Evolutionary conservation across 2,888 invertebrate genomes (phyloP), one percentile per base, ranked within the genome.

Genomic region (Aethes cnicana): DNA sequence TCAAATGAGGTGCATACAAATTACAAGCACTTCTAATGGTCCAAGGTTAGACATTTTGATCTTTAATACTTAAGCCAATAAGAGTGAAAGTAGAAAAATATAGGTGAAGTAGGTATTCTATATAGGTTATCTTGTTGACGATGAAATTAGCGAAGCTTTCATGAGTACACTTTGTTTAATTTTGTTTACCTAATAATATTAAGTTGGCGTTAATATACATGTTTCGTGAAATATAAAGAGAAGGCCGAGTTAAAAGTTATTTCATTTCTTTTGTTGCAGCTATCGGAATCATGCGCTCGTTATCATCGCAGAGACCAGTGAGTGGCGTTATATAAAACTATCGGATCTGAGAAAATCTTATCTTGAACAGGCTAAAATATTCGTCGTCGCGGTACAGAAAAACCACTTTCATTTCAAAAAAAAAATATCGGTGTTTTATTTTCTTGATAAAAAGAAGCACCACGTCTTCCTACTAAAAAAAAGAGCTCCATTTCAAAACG

Each of bases 211-310:
- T n/a, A n/a, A n/a, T n/a, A n/a, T n/a, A n/a, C n/a, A n/a, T n/a
- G n/a, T n/a, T n/a, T n/a, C n/a, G n/a, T n/a, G n/a, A n/a, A n/a
- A n/a, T n/a, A 56, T 60, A 62, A 66, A 56, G 64, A 59, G 57
- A 58, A 43, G 62, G 54, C 58, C 55, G 57, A 57, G 54, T 58
- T 53, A 53, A 61, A 68, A 63, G 44, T 50, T n/a, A n/a, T n/a
- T 54, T 58, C 54, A 72, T 69, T 66, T 64, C 69, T 72, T 72
- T 70, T 64, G 74, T 84, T 82, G 43, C 86, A 87, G 87, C 67
- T 78, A 81, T 81, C 82, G 57, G 72, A 74, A 84, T 74, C 80
- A 86, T 85, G 85, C 77, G 72, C 79, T 74, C 74, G 66, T 54
- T 70, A 64, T 70, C 84, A 81, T 84, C 88, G 64, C 63, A 61